A percentile compares a stretch with the other conserved stretches of the same genome.
phyloP scores from a whole-genome alignment of 2,888 invertebrate species.

The Ophonus ardosiacus region DNA sequence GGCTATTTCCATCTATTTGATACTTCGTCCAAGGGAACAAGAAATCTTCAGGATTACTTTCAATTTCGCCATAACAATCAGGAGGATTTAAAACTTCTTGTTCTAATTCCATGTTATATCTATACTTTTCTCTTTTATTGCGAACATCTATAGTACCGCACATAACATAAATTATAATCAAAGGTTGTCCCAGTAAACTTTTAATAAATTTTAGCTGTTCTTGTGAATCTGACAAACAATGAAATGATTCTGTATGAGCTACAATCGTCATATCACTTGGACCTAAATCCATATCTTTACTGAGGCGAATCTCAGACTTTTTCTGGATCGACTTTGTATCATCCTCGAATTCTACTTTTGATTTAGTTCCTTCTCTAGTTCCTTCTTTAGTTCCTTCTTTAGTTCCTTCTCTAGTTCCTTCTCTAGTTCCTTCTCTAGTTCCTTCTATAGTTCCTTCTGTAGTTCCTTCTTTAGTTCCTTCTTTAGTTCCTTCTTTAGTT shows the following conservation, averaged over 20 bases:
- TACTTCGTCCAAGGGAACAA: not conserved
- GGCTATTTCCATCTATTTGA: slow-evolving; percentile 66
- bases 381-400: slow-evolving; percentile 27
- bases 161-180: slow-evolving; percentile 78
- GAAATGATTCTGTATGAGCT: slow-evolving; percentile 64
- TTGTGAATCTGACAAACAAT: slow-evolving; percentile 70
- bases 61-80: not conserved
- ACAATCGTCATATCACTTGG: slow-evolving; percentile 40
- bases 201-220: slow-evolving; percentile 73
- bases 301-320: slow-evolving; percentile 30
- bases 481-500: slow-evolving; percentile 67
- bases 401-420: slow-evolving; percentile 65
- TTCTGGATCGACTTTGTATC: not conserved
- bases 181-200: slow-evolving; percentile 70
- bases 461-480: not conserved
- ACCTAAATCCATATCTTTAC: slow-evolving; percentile 51
- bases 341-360: not conserved
- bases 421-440: slow-evolving; percentile 37
- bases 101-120: slow-evolving; percentile 71
- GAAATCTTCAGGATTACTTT: not conserved
- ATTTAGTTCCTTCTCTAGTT: slow-evolving; percentile 63
- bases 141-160: slow-evolving; percentile 79
- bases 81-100: slow-evolving; percentile 66
- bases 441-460: not conserved
- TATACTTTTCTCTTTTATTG: slow-evolving; percentile 72